Percentiles rank a stretch among this genome's conserved stretches.
phyloP scores from a whole-genome alignment of 2,888 invertebrate species.

The Drosophila vallismaia region DNA sequence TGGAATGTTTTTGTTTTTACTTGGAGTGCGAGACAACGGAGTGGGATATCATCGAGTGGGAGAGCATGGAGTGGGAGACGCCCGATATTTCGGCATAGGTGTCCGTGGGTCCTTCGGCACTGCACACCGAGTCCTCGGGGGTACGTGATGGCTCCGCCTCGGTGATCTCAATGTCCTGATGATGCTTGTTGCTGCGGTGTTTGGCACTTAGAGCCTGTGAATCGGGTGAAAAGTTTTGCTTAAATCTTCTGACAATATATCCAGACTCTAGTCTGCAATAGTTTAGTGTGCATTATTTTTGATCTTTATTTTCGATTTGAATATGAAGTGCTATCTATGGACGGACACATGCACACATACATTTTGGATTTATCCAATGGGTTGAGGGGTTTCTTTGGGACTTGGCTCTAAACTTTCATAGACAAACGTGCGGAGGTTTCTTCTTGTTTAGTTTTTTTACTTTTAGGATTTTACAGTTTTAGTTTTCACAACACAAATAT shows the following conservation, averaged over 20 bases:
- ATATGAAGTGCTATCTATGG: constrained; percentile 43
- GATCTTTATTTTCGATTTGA: constrained; percentile 8
- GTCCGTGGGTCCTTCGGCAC: constrained; percentile 91
- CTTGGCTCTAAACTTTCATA: constrained; percentile 3
- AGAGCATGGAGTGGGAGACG: constrained; percentile 83
- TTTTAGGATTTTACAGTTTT: constrained; percentile 30
- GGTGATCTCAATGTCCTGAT: constrained; percentile 87
- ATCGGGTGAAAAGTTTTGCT: background rate
- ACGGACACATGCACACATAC: constrained; percentile 41
- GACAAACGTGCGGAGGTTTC: constrained; percentile 66
- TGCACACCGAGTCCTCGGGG: constrained; percentile 96
- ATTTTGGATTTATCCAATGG: constrained; percentile 9
- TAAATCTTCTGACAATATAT: background rate
- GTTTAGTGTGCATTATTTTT: constrained; percentile 26
- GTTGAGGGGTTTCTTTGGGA: constrained; percentile 20
- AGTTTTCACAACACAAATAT: constrained; percentile 47
- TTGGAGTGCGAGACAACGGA: constrained; percentile 80
- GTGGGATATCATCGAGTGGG: constrained; percentile 82
- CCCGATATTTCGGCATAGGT: constrained; percentile 84
- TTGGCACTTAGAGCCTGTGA: constrained; percentile 91
- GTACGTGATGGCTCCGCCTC: constrained; percentile 93
- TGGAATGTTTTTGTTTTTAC: constrained; percentile 59
- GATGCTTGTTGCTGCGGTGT: constrained; percentile 85
- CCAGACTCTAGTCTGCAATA: constrained; percentile 6
- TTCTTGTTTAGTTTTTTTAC: constrained; percentile 1